Conservation (phyloP, 2,888 invertebrate genomes). For the Temnothorax rugatulus region DNA sequence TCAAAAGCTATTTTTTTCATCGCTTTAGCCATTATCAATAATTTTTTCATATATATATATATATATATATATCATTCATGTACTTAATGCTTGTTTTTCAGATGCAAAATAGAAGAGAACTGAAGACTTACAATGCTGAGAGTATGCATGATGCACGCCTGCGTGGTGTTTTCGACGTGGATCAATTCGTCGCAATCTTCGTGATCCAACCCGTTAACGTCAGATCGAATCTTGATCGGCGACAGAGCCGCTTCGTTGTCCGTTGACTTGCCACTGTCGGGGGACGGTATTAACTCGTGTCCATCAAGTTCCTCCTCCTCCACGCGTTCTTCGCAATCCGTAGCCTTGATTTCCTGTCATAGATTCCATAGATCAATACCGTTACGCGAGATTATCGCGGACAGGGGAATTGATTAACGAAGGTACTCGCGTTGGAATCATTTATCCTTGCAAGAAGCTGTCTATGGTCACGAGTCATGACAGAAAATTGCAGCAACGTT, state of each 20-base stretch:
- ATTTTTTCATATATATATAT: background rate
- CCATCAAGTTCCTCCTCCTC: slow-evolving; percentile 87
- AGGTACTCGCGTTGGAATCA: background rate
- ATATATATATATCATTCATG: too few relatives aligned
- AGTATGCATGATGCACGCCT: slow-evolving; percentile 88
- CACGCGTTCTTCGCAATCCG: slow-evolving; percentile 85
- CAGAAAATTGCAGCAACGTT: slow-evolving; percentile 13
- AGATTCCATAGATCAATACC: slow-evolving; percentile 51
- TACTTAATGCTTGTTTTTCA: background rate
- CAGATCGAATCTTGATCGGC: slow-evolving; percentile 82
- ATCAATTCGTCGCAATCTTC: slow-evolving; percentile 87
- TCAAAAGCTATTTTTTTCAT: background rate
- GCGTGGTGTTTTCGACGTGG: slow-evolving; percentile 86
- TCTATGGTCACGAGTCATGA: background rate
- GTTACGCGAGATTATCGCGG: slow-evolving; percentile 37
- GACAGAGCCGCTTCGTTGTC: slow-evolving; percentile 87
- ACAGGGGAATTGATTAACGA: slow-evolving; percentile 34
- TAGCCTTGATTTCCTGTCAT: slow-evolving; percentile 79
- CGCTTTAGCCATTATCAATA: background rate
- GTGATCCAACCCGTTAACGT: slow-evolving; percentile 86
- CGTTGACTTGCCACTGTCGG: slow-evolving; percentile 87
- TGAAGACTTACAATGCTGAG: slow-evolving; percentile 87
- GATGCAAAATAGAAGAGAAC: background rate
- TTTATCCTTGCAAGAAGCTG: background rate
- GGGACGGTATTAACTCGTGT: slow-evolving; percentile 86